These are phyloP conservation scores for Mormyrops attenuatus DNA, from an alignment of 2,797 vertebrate species.

Conservation along the genomic window DNA sequence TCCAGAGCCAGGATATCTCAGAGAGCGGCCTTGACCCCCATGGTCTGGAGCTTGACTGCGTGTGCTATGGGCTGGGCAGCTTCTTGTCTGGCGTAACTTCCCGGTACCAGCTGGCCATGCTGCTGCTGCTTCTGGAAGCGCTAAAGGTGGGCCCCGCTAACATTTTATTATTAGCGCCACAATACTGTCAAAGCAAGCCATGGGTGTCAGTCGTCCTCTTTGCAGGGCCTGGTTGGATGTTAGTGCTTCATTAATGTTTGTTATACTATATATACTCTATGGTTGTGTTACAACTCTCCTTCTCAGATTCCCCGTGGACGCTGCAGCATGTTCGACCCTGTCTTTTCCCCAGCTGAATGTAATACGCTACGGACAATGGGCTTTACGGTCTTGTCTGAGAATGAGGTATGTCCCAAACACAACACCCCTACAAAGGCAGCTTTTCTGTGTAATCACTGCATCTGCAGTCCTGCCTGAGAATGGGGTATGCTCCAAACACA, in stretches of 20 bases:
- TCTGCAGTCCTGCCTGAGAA: background rate
- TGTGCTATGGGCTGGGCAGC: slow-evolving; percentile 82
- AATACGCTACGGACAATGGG: slow-evolving; percentile 64
- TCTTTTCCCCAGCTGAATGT: slow-evolving; percentile 66
- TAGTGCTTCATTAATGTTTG: background rate
- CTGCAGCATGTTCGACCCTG: slow-evolving; percentile 79
- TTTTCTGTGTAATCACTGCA: background rate
- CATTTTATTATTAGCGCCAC: background rate
- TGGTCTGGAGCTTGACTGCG: slow-evolving; percentile 54
- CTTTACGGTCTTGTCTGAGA: slow-evolving; percentile 70
- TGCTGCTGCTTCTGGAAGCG: slow-evolving; percentile 76
- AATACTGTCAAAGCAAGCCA: no score
- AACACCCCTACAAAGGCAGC: background rate
- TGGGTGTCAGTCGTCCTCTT: background rate
- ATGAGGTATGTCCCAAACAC: slow-evolving; percentile 67
- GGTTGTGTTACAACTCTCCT: background rate
- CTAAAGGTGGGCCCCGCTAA: slow-evolving; percentile 58
- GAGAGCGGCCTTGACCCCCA: background rate
- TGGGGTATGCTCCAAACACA: slow-evolving; percentile 58
- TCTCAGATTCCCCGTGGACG: slow-evolving; percentile 64
- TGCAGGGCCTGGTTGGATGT: background rate
- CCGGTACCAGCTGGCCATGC: slow-evolving; percentile 76
- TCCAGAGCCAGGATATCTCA: background rate
- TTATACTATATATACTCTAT: background rate
- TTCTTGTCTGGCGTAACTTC: slow-evolving; percentile 72